These are phyloP conservation scores for Manis javanica DNA, from an alignment of 2,797 vertebrate species.

Conservation along the genomic window DNA sequence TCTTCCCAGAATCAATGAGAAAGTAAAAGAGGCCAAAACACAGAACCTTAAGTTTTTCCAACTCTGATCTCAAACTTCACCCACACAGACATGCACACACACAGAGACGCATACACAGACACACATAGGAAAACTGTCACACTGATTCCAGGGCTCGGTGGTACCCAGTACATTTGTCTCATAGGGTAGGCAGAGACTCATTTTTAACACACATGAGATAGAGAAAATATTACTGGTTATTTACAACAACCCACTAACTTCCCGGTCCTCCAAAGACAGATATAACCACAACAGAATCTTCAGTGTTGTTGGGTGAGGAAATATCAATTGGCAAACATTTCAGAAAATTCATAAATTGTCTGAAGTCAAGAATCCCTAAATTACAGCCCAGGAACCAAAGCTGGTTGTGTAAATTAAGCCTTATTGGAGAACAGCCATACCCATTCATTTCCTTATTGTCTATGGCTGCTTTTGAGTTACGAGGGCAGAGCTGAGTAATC, in stretches of 20 bases:
- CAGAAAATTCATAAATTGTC: not conserved
- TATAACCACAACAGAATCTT: not conserved
- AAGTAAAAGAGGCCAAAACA: conserved; percentile 33
- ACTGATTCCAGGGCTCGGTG: not conserved
- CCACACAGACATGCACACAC: not conserved
- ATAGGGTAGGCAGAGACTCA: not conserved
- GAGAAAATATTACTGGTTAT: not conserved
- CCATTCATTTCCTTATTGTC: not conserved
- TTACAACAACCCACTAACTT: not conserved
- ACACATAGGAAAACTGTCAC: not conserved
- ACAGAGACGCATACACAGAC: not conserved
- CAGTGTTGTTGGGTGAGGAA: not conserved
- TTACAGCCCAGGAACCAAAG: not conserved
- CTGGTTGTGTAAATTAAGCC: conserved; percentile 3
- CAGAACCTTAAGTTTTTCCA: not conserved
- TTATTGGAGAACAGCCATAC: not conserved
- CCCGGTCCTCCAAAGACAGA: not conserved
- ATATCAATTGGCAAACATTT: not conserved
- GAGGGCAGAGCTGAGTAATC: not conserved
- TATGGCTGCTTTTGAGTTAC: not conserved
- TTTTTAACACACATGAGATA: not conserved
- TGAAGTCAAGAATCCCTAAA: not conserved
- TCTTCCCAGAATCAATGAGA: conserved; percentile 45
- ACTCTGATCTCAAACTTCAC: not conserved
- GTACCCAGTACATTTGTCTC: not conserved